These are phyloP conservation scores for Achroia grisella DNA, from an alignment of 1,140 invertebrate genomes.

Conservation along the genomic window DNA sequence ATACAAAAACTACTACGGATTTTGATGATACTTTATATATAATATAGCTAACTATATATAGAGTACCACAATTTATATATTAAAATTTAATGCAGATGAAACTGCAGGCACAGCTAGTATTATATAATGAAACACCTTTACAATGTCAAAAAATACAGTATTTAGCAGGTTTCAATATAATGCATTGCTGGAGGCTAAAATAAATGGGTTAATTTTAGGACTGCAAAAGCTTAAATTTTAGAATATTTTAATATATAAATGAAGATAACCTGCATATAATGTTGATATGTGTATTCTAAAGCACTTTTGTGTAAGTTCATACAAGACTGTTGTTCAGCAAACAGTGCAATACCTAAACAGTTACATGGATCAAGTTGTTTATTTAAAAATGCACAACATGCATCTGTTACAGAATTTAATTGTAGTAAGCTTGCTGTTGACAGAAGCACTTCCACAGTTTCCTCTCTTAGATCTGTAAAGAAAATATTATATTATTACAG, in stretches of 20 bases:
- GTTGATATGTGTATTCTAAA: conserved; percentile 84
- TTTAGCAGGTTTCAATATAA: too few relatives aligned
- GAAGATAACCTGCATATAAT: conserved; percentile 81
- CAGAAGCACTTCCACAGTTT: conserved; percentile 89
- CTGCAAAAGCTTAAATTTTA: too few relatives aligned
- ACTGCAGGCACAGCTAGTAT: too few relatives aligned
- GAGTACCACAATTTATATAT: too few relatives aligned
- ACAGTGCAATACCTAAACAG: conserved; percentile 93
- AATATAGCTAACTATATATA: too few relatives aligned
- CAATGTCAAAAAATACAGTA: too few relatives aligned
- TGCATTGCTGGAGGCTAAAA: too few relatives aligned
- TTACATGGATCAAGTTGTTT: conserved; percentile 96
- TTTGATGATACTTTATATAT: too few relatives aligned
- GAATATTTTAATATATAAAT: not conserved
- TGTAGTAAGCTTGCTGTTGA: conserved; percentile 91
- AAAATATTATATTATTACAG: not conserved
- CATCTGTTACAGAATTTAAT: conserved; percentile 89
- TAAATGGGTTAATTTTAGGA: too few relatives aligned
- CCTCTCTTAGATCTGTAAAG: conserved; percentile 83
- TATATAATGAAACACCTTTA: too few relatives aligned
- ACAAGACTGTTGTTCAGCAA: conserved; percentile 93
- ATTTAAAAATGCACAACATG: conserved; percentile 91
- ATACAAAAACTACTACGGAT: too few relatives aligned
- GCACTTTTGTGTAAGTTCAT: conserved; percentile 84
- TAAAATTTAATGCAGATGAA: too few relatives aligned